Evolutionary conservation across 2,797 vertebrate species (phyloP), one percentile per base, ranked within the genome.

Genomic region (Nasua narica): DNA sequence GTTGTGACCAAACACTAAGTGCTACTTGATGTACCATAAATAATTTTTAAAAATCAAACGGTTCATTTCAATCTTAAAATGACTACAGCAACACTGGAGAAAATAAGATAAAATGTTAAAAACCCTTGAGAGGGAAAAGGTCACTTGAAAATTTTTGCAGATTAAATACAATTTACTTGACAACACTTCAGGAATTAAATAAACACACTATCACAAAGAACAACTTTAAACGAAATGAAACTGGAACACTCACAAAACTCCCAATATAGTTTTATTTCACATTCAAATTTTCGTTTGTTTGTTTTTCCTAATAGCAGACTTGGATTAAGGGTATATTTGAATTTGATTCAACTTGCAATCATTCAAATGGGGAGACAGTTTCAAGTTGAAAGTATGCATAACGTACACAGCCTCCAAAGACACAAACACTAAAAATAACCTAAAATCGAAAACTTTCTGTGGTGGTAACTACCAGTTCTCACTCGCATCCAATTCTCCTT

Each of bases 311-410:
- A 94, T 67, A 87, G 81, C 35, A 94, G 90, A 94, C 56, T 77
- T 90, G 65, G 69, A 69, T 94, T 85, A 93, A 97, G 76, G 1
- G 87, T 96, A 87, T 90, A 92, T 69, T 96, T 98, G 95, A 95
- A 94, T 88, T 92, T 96, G 77, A 96, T 90, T 95, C 94, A 97
- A 96, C 76, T 83, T 93, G 67, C 37, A 96, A 93, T 96, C 95
- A 96, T 88, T 96, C 91, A 93, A 83, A 95, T 50, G 40, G 60
- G 62, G 48, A 96, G 87, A 70, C 11, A 62, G 60, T 54, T 96
- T 94, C 37, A 43, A 79, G n/a, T 46, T 93, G 37, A 54, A 91
- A 91, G 16, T 62, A 90, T 82, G 32, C 11, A 91, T 58, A 82
- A 96, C n/a, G 25, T 37, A 91, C 32, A 96, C 16, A 93, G 74